These are phyloP conservation scores for Labeo rohita DNA, from an alignment of 2,113 vertebrate genomes.

Conservation along the genomic window DNA sequence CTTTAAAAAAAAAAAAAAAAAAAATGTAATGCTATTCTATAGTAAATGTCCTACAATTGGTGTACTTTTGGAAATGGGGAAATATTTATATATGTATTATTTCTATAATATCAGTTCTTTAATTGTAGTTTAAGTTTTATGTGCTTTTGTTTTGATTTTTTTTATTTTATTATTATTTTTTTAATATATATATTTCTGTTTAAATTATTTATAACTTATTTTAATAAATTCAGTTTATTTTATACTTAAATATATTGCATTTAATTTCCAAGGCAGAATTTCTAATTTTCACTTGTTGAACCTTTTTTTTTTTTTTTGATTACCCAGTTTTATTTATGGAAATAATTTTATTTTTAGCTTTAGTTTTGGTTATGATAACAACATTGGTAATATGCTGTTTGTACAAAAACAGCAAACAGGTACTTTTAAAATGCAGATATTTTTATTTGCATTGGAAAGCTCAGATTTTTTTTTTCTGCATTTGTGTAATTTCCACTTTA, in stretches of 20 bases:
- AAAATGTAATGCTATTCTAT: background rate
- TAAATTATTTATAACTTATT: background rate
- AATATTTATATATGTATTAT: too few relatives aligned
- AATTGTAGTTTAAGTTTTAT: background rate
- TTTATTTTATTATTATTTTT: background rate
- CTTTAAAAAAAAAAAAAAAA: background rate
- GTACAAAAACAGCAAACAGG: background rate
- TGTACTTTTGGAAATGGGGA: background rate
- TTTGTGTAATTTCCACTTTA: conserved; percentile 11
- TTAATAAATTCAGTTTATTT: background rate
- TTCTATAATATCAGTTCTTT: background rate
- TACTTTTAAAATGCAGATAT: conserved; percentile 7
- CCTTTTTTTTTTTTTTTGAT: background rate
- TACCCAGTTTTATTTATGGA: background rate
- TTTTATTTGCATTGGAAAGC: conserved; percentile 57
- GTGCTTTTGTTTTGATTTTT: background rate
- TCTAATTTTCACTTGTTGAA: background rate
- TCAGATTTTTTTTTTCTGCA: conserved; percentile 43
- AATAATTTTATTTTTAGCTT: background rate
- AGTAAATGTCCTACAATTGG: background rate
- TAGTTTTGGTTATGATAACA: background rate
- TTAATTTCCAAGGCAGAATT: background rate
- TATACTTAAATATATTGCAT: background rate
- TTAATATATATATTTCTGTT: background rate
- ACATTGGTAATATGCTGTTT: background rate